Evolutionary conservation across 2,888 invertebrate species (phyloP).

Genomic region (Xestia xanthographa): DNA sequence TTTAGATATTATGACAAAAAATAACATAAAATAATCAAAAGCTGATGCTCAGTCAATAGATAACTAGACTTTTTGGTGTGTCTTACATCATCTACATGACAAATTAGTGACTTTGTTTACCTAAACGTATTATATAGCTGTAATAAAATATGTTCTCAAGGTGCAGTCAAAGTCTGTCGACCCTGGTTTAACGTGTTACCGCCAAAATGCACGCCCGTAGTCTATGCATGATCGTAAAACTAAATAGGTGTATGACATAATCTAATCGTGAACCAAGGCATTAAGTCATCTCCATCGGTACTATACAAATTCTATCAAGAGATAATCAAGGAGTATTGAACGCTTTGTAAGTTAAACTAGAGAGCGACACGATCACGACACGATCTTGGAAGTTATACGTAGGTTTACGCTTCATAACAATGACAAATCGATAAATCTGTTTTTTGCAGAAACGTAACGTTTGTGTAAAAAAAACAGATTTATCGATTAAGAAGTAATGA

Average conservation of each 20-base stretch:
- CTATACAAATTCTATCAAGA: too few species aligned
- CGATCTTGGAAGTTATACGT: too few species aligned
- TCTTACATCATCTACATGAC: constrained; percentile 24
- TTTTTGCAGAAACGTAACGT: too few species aligned
- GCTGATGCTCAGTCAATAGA: constrained; percentile 9
- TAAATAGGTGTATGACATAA: constrained; percentile 14
- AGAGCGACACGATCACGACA: neutral
- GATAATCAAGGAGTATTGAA: too few species aligned
- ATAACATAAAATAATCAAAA: neutral
- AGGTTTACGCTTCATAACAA: too few species aligned
- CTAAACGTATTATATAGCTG: constrained; percentile 28
- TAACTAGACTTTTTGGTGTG: neutral
- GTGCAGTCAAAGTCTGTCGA: constrained; percentile 20
- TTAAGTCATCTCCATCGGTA: too few species aligned
- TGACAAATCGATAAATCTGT: too few species aligned
- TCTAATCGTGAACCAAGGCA: neutral
- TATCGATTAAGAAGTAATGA: neutral
- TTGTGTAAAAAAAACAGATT: neutral
- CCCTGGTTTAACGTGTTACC: constrained; percentile 13
- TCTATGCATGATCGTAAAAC: neutral
- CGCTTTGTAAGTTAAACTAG: too few species aligned
- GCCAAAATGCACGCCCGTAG: constrained; percentile 29
- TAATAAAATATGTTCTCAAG: neutral
- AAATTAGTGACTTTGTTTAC: constrained; percentile 19
- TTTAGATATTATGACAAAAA: neutral